Evolutionary conservation across 2,113 vertebrate genomes (phyloP), one percentile per base, ranked within the genome.

Genomic region (Triplophysa dalaica): DNA sequence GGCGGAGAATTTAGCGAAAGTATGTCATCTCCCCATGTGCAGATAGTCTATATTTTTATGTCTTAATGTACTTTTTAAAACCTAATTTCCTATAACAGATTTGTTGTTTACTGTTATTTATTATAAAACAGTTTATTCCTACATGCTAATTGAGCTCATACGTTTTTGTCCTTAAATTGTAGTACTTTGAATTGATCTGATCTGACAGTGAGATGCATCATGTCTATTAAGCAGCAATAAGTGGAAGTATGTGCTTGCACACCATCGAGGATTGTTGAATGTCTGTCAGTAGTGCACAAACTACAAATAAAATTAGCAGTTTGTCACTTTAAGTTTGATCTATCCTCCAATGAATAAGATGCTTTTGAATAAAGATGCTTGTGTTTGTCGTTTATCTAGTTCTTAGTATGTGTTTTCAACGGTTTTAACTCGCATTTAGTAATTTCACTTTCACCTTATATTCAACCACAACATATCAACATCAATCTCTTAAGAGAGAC

Each of bases 391-490:
- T 33, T 33, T 33, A 5, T 33, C 29, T 33, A 60, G 52, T 61
- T 58, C 54, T 60, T 74, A 61, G 14, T 22, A 16, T 0, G 22
- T 1, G 1, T 43, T 17, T 41, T 60, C n/a, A 43, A 33, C n/a
- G 33, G 29, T 56, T 56, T 50, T 73, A 73, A 60, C 54, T 74
- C 60, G n/a, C 11, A 60, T 33, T 38, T 38, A 38, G 52, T 43
- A 24, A 74, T 74, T 61, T 60, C 29, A 61, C 43, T 61, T 2
- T 43, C 41, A 19, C 33, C 50, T 13, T 6, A 43, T 43, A 8
- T 16, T 58, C 19, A 54, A 54, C 54, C 19, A 73, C 41, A 17
- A 41, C 29, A 22, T 14, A 58, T 60, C n/a, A 7, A 29, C 22
- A n/a, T n/a, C 52, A 38, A 4, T 9, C 5, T 52, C 22, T 19